Evolutionary conservation across 2,797 vertebrate species (phyloP).

Genomic region (Kryptopterus vitreolus): DNA sequence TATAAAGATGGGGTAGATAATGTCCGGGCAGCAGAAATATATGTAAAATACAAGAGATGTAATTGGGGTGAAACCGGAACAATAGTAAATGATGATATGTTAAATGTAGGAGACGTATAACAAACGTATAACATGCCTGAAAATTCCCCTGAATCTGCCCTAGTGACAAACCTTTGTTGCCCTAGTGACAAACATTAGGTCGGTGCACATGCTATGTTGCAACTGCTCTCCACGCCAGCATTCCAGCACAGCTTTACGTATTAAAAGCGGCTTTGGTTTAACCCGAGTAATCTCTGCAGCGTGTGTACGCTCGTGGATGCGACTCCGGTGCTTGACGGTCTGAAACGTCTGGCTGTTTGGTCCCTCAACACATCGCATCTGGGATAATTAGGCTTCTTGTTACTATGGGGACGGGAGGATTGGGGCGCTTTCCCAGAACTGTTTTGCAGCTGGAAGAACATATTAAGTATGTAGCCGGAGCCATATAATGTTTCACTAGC

Average conservation of each 20-base stretch:
- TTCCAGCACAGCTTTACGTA: constrained; percentile 50
- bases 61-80: not conserved
- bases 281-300: constrained; percentile 18
- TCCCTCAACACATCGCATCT: constrained; percentile 8
- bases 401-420: constrained; percentile 33
- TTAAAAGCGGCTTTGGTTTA: constrained; percentile 49
- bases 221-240: constrained; percentile 37
- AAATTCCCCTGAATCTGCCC: not conserved
- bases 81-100: not conserved
- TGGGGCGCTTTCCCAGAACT: not conserved
- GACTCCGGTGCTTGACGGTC: not conserved
- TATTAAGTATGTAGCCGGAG: constrained; percentile 26
- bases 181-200: not conserved
- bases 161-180: not conserved
- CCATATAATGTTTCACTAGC: constrained; percentile 7
- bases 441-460: constrained; percentile 3
- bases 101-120: too few relatives aligned
- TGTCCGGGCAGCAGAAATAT: too few relatives aligned
- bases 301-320: not conserved
- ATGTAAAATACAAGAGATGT: not conserved
- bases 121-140: not conserved
- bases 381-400: constrained; percentile 28
- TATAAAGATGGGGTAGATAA: not conserved
- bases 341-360: constrained; percentile 27
- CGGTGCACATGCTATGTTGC: constrained; percentile 37